Evolutionary conservation across 2,888 invertebrate genomes (phyloP), one percentile per base, ranked within the genome.

Genomic region (Thymelicus lineola): DNA sequence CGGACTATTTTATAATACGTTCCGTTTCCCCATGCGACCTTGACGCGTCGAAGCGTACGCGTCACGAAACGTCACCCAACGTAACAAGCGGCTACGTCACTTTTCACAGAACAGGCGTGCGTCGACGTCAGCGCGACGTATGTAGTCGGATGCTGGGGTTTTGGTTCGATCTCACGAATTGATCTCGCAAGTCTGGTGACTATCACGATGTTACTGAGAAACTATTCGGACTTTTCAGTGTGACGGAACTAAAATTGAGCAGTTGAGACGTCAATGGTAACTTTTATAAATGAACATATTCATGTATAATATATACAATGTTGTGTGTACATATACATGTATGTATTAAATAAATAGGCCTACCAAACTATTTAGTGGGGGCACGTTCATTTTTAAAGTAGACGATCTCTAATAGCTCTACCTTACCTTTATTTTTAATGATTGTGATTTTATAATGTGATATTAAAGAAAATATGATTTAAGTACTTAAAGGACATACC

Each of bases 1-100:
- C 81, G 72, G 75, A 79, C 75, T 81, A 80, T 82, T 80, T 81
- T 82, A 80, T 75, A 76, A 79, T 80, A 80, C 79, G 58, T 77
- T 80, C 77, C 76, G 73, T 81, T 82, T 79, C 79, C 80, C 77
- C 72, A 73, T 59, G 42, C 57, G 86, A 85, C 88, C 88, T 89
- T 88, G 86, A 60, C 73, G 75, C 79, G 71, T 28, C 69, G 69
- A 50, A 66, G 74, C 66, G 69, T 63, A 0, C 66, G 74, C 80
- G 80, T 79, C 76, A 78, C 70, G 38, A 45, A 46, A 76, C 79
- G 79, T 80, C 77, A 79, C 36, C 50, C 73, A 72, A 74, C 78
- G 77, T 74, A 60, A 68, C 72, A 48, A 46, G 62, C 75, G 72
- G 15, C 42, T 38, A 67, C 73, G 73, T 72, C 71, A 74, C 67